phyloP scores from a whole-genome alignment of 2,113 vertebrate species.

The Prionailurus bengalensis region DNA sequence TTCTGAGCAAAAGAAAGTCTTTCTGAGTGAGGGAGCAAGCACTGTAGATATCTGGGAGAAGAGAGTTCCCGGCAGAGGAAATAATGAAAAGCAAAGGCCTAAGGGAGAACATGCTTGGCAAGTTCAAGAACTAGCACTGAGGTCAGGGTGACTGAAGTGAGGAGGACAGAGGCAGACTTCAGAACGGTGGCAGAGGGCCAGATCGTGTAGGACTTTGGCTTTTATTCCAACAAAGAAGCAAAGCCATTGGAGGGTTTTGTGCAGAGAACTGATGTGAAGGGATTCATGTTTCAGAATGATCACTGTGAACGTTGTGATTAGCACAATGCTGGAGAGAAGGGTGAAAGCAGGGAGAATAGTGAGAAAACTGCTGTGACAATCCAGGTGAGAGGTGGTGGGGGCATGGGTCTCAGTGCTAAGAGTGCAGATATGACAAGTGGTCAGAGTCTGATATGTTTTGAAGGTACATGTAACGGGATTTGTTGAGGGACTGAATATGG shows the following conservation, averaged over 20 bases:
- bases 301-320: not conserved
- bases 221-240: not conserved
- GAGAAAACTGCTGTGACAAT: not conserved
- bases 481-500: not conserved
- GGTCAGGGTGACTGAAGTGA: not conserved
- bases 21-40: not conserved
- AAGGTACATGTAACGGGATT: not conserved
- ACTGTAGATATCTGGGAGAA: not conserved
- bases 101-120: not conserved
- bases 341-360: not conserved
- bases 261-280: not conserved
- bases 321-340: not conserved
- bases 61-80: not conserved
- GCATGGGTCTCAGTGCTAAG: rapidly evolving
- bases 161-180: not conserved
- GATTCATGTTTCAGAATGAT: not conserved
- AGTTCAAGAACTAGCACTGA: not conserved
- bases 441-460: not conserved
- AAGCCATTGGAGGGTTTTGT: not conserved
- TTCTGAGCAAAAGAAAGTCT: not conserved
- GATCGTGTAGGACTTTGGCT: not conserved
- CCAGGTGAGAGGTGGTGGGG: not conserved
- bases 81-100: not conserved
- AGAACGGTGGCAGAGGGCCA: not conserved
- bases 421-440: not conserved